Evolutionary conservation across 1,140 invertebrate species (phyloP).

Genomic region (Planococcus citri): DNA sequence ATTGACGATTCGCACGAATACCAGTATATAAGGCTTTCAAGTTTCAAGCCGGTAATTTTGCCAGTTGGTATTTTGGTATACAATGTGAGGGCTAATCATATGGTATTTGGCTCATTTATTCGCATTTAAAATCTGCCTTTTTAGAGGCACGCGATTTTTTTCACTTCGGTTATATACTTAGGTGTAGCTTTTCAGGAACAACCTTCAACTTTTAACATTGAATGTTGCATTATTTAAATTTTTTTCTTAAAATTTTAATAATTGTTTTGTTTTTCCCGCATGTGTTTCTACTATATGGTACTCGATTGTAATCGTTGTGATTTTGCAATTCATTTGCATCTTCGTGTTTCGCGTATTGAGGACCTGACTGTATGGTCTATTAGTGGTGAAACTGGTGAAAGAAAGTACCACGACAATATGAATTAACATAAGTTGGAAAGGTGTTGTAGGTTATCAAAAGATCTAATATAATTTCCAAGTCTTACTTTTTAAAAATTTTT

Average conservation of each 20-base stretch:
- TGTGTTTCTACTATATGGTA: not conserved
- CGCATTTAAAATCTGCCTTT: not conserved
- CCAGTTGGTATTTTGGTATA: no score
- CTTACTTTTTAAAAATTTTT: no score
- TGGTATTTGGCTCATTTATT: not conserved
- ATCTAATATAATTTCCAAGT: no score
- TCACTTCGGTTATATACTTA: not conserved
- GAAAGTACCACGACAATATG: no score
- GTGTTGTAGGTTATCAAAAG: no score
- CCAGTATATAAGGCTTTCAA: no score
- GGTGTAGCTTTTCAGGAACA: no score
- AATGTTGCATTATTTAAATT: not conserved
- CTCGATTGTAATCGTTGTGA: not conserved
- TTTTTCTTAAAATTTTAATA: not conserved
- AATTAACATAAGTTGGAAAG: no score
- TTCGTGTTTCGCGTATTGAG: not conserved
- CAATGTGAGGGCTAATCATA: not conserved
- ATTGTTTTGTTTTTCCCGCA: not conserved
- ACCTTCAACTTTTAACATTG: constrained; percentile 19
- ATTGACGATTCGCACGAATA: no score
- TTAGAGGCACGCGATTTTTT: constrained; percentile 2
- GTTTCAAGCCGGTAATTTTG: no score
- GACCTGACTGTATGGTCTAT: no score
- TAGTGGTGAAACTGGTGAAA: no score
- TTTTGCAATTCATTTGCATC: not conserved